Base-by-base conservation (phyloP, 2,888 invertebrate species). In the Scelioninae gen. 2 region DNA sequence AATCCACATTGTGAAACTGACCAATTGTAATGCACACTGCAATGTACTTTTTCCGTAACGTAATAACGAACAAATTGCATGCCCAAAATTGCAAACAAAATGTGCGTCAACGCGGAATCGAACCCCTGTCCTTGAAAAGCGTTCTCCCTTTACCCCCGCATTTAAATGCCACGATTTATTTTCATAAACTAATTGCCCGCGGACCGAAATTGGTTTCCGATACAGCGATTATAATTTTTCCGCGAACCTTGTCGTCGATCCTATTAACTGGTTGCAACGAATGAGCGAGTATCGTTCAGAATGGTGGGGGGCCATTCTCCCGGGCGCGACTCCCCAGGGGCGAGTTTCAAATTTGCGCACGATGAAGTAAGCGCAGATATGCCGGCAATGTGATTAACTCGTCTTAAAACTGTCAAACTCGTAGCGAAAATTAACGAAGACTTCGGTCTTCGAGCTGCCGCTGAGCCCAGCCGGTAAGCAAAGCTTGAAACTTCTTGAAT, bases 351-450 rank as follows among this genome's bases (percentile, higher is more conserved):
- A 75, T 69, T 76, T 67, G 72, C 61, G 68, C 7, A 46, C 45
- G 64, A 63, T 64, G 75, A 77, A 75, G 63, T 63, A 70, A 70
- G 61, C 57, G 45, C 48, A 50, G 67, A 65, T 28, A 61, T 41
- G 46, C 37, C 53, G 37, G 41, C 65, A 41, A 67, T 64, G 67
- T 64, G 74, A 72, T 77, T 75, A 75, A 77, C 74, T 73, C 52
- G 45, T 58, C 68, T 73, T 73, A 63, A 72, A 74, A 74, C 73
- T 74, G 75, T 76, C 74, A 74, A 77, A 76, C 77, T 74, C 31
- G 25, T 18, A 18, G 67, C 48, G 70, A 73, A 76, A 74, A 73
- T 77, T 74, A 73, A 75, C 68, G 71, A 45, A 58, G 63, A 68
- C 46, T 64, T 74, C 52, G 55, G 46, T n/a, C n/a, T n/a, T 50